Evolutionary conservation across 2,797 vertebrate species (phyloP), one percentile per base, ranked within the genome.

Genomic region (Eulemur rubriventer): DNA sequence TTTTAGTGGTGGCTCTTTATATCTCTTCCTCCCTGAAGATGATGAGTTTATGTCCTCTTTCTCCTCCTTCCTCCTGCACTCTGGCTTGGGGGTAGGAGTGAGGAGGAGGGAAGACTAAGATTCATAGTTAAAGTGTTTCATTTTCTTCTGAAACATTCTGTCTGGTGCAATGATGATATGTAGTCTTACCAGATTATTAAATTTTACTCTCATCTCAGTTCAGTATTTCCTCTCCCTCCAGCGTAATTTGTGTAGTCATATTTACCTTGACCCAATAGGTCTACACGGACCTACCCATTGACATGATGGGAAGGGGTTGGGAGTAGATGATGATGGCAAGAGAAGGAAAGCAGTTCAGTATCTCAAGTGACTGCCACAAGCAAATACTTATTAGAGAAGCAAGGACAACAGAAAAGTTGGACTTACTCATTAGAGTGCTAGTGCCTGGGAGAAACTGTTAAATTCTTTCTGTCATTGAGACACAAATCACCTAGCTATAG

Each of bases 81-180:
- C 67, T 72, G 70, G 10, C 30, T 30, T 8, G 11, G 10, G 7
- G 5, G 9, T 28, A 48, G 2, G 24, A 4, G 7, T n/a, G 6
- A 70, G 26, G 41, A 85, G 4, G 48, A 33, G 4, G 8, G 1
- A 89, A 93, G 35, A 14, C 16, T 28, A 8, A 88, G 69, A 69
- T 63, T 90, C 9, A 35, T 55, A 41, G 7, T 30, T 9, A 41
- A 75, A 91, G 55, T 30, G 17, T n/a, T 91, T 73, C 46, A 61
- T 76, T 94, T 81, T 83, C 33, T 89, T 91, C 48, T 94, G 82
- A 92, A 48, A 88, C 85, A 28, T 52, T 83, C 59, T 87, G 24
- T 83, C 46, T 46, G 8, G 7, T 83, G 10, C 2, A 63, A 41
- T 35, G 50, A 75, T 38, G 50, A 70, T 38, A 67, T 30, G 4